These are phyloP conservation scores for Athene noctua DNA, from an alignment of 2,113 vertebrate species.

Conservation along the genomic window DNA sequence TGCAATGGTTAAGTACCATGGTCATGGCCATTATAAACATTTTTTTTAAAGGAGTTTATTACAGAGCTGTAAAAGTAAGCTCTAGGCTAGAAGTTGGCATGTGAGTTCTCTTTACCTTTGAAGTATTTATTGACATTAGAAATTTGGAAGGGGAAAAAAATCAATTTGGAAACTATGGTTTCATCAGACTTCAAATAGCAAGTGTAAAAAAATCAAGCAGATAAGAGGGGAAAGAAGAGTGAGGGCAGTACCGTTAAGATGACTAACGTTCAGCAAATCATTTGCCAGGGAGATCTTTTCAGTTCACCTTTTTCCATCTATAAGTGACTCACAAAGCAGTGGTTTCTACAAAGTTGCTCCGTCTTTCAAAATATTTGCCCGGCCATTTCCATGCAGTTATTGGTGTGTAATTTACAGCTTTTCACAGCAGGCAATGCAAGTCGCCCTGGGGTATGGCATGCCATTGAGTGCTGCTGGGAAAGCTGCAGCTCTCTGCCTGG, in stretches of 20 bases:
- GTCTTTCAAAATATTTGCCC: constrained; percentile 46
- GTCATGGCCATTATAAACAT: constrained; percentile 53
- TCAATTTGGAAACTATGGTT: constrained; percentile 25
- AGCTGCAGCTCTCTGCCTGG: background rate
- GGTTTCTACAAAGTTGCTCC: background rate
- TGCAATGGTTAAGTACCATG: constrained; percentile 32
- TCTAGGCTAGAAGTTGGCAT: constrained; percentile 44
- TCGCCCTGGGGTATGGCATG: background rate
- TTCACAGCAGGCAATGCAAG: background rate
- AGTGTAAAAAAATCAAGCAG: background rate
- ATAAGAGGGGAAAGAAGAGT: background rate
- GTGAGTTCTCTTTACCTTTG: background rate
- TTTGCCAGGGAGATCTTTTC: background rate
- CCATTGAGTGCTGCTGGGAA: background rate
- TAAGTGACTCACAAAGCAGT: background rate
- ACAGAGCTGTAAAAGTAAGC: constrained; percentile 55
- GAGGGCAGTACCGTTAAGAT: accelerated
- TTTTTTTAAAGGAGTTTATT: constrained; percentile 49
- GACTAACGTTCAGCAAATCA: background rate
- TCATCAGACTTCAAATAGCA: background rate
- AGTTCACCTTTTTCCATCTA: background rate
- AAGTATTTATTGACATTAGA: constrained; percentile 54
- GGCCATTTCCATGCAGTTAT: constrained; percentile 54
- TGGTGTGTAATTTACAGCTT: constrained; percentile 48
- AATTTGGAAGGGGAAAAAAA: background rate